These are phyloP conservation scores for Shargacucullia verbasci DNA, from an alignment of 2,888 invertebrate genomes.

Conservation along the genomic window DNA sequence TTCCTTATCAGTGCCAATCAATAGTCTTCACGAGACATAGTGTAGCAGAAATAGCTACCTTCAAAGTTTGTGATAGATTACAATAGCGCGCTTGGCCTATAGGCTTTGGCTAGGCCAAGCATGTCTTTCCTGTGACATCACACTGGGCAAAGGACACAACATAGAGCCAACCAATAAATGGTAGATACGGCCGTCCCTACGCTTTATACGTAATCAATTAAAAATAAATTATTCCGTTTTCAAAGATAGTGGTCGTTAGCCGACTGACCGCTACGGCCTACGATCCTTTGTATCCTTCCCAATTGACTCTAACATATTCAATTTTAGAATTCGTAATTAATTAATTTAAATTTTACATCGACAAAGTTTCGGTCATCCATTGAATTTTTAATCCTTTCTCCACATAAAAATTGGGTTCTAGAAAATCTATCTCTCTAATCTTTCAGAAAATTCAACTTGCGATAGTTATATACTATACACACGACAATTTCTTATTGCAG, in stretches of 20 bases:
- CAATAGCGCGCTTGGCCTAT: no score
- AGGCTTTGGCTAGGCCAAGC: no score
- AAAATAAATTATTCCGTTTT: constrained; percentile 38
- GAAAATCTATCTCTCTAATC: not conserved
- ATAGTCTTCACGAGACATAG: constrained; percentile 12
- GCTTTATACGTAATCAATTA: constrained; percentile 9
- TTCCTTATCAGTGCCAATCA: constrained; percentile 35
- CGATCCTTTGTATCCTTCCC: constrained; percentile 31
- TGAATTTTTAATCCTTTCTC: constrained; percentile 42
- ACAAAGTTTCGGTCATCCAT: constrained; percentile 21
- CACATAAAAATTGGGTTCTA: not conserved
- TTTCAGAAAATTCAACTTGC: constrained; percentile 1
- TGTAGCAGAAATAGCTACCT: not conserved
- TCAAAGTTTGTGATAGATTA: no score
- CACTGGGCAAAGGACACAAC: no score
- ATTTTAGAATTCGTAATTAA: constrained; percentile 32
- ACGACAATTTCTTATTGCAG: no score
- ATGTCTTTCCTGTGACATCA: no score
- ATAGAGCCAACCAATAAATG: not conserved
- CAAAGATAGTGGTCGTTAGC: constrained; percentile 16
- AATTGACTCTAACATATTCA: constrained; percentile 38
- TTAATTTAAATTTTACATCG: constrained; percentile 33
- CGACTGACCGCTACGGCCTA: constrained; percentile 7
- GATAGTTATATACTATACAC: no score
- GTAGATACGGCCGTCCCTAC: not conserved